Conservation (phyloP, 1,140 invertebrate species). For the Polypedilum pembai region DNA sequence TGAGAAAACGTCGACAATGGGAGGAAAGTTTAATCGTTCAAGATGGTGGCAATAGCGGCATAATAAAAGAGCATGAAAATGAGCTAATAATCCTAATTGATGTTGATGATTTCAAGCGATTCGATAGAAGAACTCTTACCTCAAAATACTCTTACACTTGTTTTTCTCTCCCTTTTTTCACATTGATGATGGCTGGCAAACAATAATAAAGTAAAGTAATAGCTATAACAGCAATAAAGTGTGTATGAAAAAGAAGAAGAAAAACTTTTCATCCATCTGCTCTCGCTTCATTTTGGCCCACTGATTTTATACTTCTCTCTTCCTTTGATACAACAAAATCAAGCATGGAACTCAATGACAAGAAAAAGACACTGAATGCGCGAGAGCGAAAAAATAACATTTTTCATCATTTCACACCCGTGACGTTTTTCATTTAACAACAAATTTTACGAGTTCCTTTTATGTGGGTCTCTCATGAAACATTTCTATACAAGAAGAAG, state of each 20-base stretch:
- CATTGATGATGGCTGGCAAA: background rate
- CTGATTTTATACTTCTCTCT: background rate
- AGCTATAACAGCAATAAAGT: background rate
- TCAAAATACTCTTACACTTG: background rate
- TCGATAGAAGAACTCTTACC: no score
- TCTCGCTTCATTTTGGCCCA: background rate
- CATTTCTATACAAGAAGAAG: background rate
- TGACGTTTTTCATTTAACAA: background rate
- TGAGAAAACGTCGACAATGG: background rate
- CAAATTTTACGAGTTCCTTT: background rate
- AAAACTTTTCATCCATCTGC: slow-evolving; percentile 18
- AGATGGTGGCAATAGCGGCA: background rate
- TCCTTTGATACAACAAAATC: background rate
- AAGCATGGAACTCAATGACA: background rate
- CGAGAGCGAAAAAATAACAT: background rate
- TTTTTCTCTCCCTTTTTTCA: background rate
- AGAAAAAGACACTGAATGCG: background rate
- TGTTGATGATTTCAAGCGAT: slow-evolving; percentile 20
- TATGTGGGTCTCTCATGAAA: background rate
- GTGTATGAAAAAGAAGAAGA: background rate
- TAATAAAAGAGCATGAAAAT: slow-evolving; percentile 13
- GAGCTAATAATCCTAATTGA: slow-evolving; percentile 28
- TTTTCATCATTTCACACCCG: background rate
- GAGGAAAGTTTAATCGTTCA: slow-evolving; percentile 5
- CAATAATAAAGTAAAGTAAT: slow-evolving; percentile 6